Evolutionary conservation across 2,888 invertebrate species (phyloP).

Genomic region (Tupiocoris notatus): DNA sequence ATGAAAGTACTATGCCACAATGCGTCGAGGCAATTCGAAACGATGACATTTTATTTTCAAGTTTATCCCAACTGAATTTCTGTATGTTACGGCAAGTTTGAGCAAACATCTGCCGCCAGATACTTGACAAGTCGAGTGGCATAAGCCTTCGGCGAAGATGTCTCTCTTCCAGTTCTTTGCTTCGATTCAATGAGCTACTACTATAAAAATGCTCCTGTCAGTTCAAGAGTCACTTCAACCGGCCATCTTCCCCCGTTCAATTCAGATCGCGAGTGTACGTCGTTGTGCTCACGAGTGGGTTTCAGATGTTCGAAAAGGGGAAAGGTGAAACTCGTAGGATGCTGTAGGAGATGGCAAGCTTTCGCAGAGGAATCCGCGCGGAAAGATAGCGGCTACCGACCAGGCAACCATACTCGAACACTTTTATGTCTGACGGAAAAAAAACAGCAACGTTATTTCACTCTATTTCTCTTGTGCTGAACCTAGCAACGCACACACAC

Average conservation of each 20-base stretch:
- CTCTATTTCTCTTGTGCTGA: too few relatives aligned
- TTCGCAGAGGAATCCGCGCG: constrained; percentile 36
- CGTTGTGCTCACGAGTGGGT: background rate
- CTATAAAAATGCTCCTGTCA: constrained; percentile 24
- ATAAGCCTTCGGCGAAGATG: too few relatives aligned
- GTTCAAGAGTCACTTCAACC: constrained; percentile 29
- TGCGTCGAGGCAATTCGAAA: too few relatives aligned
- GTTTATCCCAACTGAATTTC: too few relatives aligned
- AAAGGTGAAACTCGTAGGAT: constrained; percentile 10
- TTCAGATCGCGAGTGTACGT: background rate
- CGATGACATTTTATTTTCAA: too few relatives aligned
- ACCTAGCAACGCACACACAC: too few relatives aligned
- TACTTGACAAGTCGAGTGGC: too few relatives aligned
- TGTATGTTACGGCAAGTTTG: too few relatives aligned
- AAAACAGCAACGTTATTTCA: constrained; percentile 38
- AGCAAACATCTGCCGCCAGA: too few relatives aligned
- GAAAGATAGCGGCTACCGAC: constrained; percentile 37
- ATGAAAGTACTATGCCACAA: too few relatives aligned
- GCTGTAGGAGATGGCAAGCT: constrained; percentile 30
- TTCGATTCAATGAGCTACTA: too few relatives aligned
- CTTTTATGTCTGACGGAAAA: constrained; percentile 29
- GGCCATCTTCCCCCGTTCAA: background rate
- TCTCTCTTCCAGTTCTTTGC: too few relatives aligned
- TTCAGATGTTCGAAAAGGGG: background rate
- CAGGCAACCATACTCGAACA: background rate